Base-by-base conservation (phyloP, 2,888 invertebrate species). In the Embidobia sp. region DNA sequence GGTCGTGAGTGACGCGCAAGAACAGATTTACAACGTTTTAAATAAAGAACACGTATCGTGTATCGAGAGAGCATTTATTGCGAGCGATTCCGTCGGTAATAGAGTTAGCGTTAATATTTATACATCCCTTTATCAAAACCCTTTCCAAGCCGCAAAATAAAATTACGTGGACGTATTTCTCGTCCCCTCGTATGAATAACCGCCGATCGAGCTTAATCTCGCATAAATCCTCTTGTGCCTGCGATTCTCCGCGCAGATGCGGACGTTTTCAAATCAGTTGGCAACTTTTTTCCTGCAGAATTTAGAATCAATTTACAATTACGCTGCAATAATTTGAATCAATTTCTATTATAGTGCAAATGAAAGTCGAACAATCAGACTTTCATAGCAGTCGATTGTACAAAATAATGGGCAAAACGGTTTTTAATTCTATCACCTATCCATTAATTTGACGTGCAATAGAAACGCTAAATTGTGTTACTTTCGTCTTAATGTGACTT, bases 31-130 rank as follows among this genome's bases (percentile, higher is more conserved):
- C 42, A 64, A 27, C 67, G 61, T 67, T 59, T 51, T 53, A 51
- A 76, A 76, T 67, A 76, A 76, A 76, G 64, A 42, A 51, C 42
- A 40, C 61, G 35, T 63, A 55, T 49, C 63, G 64, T 44, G 59
- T 51, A 46, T 49, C 69, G 63, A 44, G 57, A 42, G 51, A 48
- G 37, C 63, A 69, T 76, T 70, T 64, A 64, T 70, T 64, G 48
- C 46, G 29, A 67, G 13, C 63, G 26, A 59, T 70, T 70, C 77
- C 53, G 22, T 53, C 37, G 33, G 55, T 66, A 77, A 66, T 77
- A 13, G 61, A 77, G 61, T 64, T 63, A 48, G 48, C 61, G 67
- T 72, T 72, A 77, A 66, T 72, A 77, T 77, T 72, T 59, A 72
- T 72, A 64, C 53, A 48, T 48, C 51, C 66, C 66, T 74, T 67